phyloP scores from a whole-genome alignment of 2,113 vertebrate genomes.

The Trematomus loennbergii region DNA sequence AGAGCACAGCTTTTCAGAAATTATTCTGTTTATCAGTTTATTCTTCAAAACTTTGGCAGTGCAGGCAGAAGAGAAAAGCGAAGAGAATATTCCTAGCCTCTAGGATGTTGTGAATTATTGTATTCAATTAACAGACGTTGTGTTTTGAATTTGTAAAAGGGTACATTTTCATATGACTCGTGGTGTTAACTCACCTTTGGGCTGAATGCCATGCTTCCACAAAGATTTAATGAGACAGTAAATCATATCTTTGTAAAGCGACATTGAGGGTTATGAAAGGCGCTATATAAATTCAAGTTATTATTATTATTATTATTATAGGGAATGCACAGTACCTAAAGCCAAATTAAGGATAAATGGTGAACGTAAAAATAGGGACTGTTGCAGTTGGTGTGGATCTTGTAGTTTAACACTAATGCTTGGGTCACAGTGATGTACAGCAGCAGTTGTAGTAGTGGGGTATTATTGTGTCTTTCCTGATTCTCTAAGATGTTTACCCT shows the following conservation, averaged over 20 bases:
- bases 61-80: neutral
- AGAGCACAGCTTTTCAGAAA: neutral
- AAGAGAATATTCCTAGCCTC: neutral
- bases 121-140: neutral
- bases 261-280: too few species aligned
- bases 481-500: slow-evolving; percentile 2
- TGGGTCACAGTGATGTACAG: neutral
- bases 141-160: neutral
- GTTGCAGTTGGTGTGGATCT: neutral
- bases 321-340: neutral
- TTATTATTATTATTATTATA: neutral
- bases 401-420: neutral
- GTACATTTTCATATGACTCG: neutral
- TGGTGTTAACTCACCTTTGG: neutral
- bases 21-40: slow-evolving; percentile 2
- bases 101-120: neutral
- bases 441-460: neutral
- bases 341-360: neutral
- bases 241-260: too few species aligned
- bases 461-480: neutral
- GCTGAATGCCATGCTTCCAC: neutral
- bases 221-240: neutral
- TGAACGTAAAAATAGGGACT: neutral
- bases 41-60: neutral
- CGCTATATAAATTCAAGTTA: too few species aligned